Base-by-base conservation (phyloP, 53 echinoderm and acorn worm species). In the Holothuria scabra region DNA sequence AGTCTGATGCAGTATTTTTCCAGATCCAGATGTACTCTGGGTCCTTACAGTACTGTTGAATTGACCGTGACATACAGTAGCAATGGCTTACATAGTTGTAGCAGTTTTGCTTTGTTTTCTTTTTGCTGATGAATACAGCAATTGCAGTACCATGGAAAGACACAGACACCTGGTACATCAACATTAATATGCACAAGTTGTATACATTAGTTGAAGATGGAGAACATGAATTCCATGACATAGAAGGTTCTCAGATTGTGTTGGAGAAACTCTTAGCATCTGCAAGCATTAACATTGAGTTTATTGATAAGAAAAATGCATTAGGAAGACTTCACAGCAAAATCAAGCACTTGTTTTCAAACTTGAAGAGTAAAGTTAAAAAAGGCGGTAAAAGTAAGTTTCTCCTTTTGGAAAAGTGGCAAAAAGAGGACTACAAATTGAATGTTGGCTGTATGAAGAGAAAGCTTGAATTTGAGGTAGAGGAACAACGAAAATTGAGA, bases 381-480 rank as follows among this genome's bases (percentile, higher is more conserved):
- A 48, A 56, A 76, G 91, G 87, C 30, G 86, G 90, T 0, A 78
- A 82, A 23, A 67, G 76, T 66, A 52, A 38, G 33, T 32, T 72
- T 22, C 11, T 30, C 31, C 37, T 84, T 5, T 24, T 91, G 25
- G 84, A 84, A 9, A 87, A 84, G 65, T 80, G 87, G 56, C 22
- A 80, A 85, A 26, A 68, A 1, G 30, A 84, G 6, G 49, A 22
- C 1, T 91, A 85, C 41, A 66, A 70, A 34, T 34, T 91, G 19
- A 70, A 34, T 46, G 74, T 91, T 35, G 91, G 88, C 22, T 34
- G 71, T 24, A 67, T 80, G 35, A 91, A 87, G 69, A 69, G 90
- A 55, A 85, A 90, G 85, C 24, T 81, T 14, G 86, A 90, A 37
- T 29, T 46, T 90, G 86, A 90, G 29, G 32, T 90, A 22, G 83